These are phyloP conservation scores for Sipha maydis DNA, from an alignment of 2,888 invertebrate species.

Conservation along the genomic window DNA sequence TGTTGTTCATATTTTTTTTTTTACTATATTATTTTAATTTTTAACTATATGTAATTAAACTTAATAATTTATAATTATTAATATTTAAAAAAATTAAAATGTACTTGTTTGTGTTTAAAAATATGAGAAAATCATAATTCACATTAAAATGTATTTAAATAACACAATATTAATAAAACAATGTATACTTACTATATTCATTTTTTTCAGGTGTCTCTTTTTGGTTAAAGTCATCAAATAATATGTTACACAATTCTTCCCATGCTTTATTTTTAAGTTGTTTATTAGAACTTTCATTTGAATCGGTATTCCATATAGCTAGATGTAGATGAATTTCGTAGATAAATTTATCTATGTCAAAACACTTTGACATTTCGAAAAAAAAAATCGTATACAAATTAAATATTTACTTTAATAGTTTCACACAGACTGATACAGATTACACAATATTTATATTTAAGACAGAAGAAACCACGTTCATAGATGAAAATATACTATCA, in stretches of 20 bases:
- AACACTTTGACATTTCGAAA: conserved; percentile 7
- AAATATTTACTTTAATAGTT: conserved; percentile 11
- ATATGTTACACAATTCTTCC: conserved; percentile 29
- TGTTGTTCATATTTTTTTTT: conserved; percentile 3
- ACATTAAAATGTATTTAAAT: conserved; percentile 30
- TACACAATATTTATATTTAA: background rate
- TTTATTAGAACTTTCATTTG: conserved; percentile 28
- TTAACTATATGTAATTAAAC: conserved; percentile 3
- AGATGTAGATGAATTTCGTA: conserved; percentile 14
- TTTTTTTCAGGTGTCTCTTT: conserved; percentile 37
- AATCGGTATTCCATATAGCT: conserved; percentile 6
- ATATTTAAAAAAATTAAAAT: conserved; percentile 26
- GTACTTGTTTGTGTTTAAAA: no score
- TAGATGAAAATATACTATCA: no score
- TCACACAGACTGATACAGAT: background rate
- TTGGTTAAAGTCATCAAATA: background rate
- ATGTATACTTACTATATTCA: conserved; percentile 29
- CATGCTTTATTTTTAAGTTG: no score
- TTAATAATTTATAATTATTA: conserved; percentile 10
- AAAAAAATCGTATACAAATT: conserved; percentile 12
- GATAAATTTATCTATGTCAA: conserved; percentile 37
- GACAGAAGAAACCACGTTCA: conserved; percentile 10
- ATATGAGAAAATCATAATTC: conserved; percentile 13
- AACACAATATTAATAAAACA: conserved; percentile 34
- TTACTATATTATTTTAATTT: background rate